phyloP scores from a whole-genome alignment of 2,888 invertebrate genomes.

The Clistopyga incitator region DNA sequence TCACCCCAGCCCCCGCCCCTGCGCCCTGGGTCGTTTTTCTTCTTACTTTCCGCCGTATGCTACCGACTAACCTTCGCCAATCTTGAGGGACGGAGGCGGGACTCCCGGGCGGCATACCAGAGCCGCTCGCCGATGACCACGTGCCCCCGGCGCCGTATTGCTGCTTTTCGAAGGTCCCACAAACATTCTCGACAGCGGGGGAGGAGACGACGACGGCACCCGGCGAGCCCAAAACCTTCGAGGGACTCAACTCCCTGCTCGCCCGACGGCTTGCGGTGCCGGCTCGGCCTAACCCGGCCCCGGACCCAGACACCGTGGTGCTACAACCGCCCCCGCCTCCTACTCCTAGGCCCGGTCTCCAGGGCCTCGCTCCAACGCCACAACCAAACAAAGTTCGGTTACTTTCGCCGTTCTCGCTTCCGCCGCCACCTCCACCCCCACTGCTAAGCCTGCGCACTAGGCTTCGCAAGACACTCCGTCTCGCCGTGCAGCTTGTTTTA shows the following conservation, averaged over 20 bases:
- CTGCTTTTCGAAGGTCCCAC: constrained; percentile 29
- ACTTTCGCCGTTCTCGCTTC: constrained; percentile 4
- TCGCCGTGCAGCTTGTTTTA: constrained; percentile 49
- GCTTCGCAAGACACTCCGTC: constrained; percentile 70
- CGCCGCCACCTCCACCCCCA: constrained; percentile 59
- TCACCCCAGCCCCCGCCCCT: constrained; percentile 6
- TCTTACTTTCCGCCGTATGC: constrained; percentile 82
- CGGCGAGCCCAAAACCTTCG: constrained; percentile 72
- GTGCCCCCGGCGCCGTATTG: constrained; percentile 16
- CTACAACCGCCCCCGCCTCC: constrained; percentile 59
- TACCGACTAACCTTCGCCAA: constrained; percentile 83
- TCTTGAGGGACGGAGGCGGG: constrained; percentile 74
- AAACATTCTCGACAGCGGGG: constrained; percentile 69
- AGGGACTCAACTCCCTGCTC: constrained; percentile 81
- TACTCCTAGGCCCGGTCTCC: constrained; percentile 44
- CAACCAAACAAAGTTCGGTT: constrained; percentile 53
- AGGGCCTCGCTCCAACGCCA: constrained; percentile 47
- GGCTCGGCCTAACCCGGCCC: constrained; percentile 73
- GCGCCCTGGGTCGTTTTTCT: constrained; percentile 74
- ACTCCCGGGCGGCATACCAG: constrained; percentile 41
- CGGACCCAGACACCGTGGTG: constrained; percentile 81
- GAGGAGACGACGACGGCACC: constrained; percentile 59
- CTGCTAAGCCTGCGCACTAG: constrained; percentile 76
- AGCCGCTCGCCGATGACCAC: constrained; percentile 41
- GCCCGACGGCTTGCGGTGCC: constrained; percentile 79